Percentiles rank a stretch among this genome's conserved stretches.
Conservation (phyloP, 2,888 invertebrate genomes). For the Netelia melanura region DNA sequence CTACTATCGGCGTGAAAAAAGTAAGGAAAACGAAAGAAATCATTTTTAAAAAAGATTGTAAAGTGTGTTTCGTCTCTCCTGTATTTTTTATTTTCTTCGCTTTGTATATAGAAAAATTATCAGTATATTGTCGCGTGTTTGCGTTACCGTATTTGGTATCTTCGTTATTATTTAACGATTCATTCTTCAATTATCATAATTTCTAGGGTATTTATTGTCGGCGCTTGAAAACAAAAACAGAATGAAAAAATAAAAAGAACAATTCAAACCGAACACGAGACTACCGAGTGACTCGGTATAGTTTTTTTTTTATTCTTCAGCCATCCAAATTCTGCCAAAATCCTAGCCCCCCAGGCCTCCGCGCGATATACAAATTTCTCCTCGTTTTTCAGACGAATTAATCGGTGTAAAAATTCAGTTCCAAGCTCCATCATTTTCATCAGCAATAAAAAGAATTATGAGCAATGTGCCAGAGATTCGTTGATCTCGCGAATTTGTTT, state of each 20-base stretch:
- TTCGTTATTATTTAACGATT: constrained; percentile 60
- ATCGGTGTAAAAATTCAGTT: background rate
- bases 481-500: background rate
- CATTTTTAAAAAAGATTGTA: constrained; percentile 10
- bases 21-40: constrained; percentile 5
- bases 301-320: background rate
- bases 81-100: constrained; percentile 35
- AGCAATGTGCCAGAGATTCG: background rate
- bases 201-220: constrained; percentile 56
- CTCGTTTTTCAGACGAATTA: background rate
- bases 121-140: constrained; percentile 29
- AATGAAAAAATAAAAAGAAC: constrained; percentile 20
- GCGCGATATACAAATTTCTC: no score
- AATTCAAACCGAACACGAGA: background rate
- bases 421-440: background rate
- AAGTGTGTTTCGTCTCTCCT: constrained; percentile 7
- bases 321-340: background rate
- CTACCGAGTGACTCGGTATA: background rate
- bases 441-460: background rate
- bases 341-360: background rate
- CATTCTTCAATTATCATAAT: constrained; percentile 38
- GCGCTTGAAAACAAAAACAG: constrained; percentile 22
- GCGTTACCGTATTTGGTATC: constrained; percentile 49
- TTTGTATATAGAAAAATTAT: constrained; percentile 62
- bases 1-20: background rate